phyloP scores from a whole-genome alignment of 37 sponge, comb jelly and placozoan genomes.

The Crambe crambe region DNA sequence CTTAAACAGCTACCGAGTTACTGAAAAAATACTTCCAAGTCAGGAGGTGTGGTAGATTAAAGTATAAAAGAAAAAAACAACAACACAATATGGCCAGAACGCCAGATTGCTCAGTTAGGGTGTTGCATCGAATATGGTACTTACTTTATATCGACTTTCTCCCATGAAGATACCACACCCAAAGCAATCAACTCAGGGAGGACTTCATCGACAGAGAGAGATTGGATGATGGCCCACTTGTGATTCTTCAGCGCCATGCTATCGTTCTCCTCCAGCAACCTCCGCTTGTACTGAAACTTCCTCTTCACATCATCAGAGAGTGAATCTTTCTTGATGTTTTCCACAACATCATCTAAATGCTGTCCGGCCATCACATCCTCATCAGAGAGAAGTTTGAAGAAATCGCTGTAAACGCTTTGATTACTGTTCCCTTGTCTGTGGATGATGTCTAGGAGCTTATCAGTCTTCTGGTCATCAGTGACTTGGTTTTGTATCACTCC shows the following conservation, averaged over 20 bases:
- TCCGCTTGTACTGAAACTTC: slow-evolving; percentile 3
- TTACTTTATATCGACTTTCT: slow-evolving; percentile 37
- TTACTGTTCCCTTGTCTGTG: slow-evolving; percentile 25
- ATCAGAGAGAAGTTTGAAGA: slow-evolving; percentile 28
- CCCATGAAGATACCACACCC: slow-evolving; percentile 31
- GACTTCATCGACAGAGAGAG: slow-evolving; percentile 29
- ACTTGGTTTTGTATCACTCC: slow-evolving; percentile 15
- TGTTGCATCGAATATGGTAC: too few species aligned
- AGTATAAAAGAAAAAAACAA: too few species aligned
- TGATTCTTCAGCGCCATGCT: slow-evolving; percentile 3
- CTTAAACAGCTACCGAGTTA: too few species aligned
- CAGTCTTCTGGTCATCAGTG: slow-evolving; percentile 4
- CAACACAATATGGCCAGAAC: too few species aligned
- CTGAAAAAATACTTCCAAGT: too few species aligned
- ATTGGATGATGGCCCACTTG: slow-evolving; percentile 10
- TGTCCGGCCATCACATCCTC: slow-evolving; percentile 20
- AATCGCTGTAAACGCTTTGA: not conserved
- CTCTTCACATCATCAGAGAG: not conserved
- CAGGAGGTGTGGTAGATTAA: too few species aligned
- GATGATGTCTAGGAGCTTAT: slow-evolving; percentile 38
- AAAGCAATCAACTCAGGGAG: slow-evolving; percentile 44
- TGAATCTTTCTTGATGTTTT: slow-evolving; percentile 4
- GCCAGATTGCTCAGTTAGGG: too few species aligned
- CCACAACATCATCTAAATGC: slow-evolving; percentile 5
- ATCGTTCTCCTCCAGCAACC: slow-evolving; percentile 13